Evolutionary conservation across 2,797 vertebrate species (phyloP).

Genomic region (Notolabrus celidotus): DNA sequence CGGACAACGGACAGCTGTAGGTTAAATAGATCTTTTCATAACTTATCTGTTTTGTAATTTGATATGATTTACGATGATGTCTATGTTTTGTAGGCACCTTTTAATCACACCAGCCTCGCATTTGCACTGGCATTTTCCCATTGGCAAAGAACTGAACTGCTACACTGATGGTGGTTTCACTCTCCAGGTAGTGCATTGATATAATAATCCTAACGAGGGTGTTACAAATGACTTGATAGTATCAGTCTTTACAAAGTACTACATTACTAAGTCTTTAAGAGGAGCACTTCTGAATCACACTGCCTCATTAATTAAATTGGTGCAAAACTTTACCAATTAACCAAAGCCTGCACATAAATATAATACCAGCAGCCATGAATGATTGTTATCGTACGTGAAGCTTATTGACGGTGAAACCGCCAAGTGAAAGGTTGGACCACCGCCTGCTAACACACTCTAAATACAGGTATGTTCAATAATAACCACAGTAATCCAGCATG

Average conservation of each 20-base stretch:
- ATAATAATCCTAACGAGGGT: conserved; percentile 9
- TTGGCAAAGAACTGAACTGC: not conserved
- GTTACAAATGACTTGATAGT: not conserved
- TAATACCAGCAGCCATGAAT: conserved; percentile 22
- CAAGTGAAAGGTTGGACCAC: conserved; percentile 22
- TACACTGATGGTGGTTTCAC: not conserved
- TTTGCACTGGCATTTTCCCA: not conserved
- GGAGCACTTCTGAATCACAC: not conserved
- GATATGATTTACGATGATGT: not conserved
- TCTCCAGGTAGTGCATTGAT: not conserved
- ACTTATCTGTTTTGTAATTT: too few relatives aligned
- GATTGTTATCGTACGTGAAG: conserved; percentile 5
- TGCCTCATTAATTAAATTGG: conserved; percentile 12
- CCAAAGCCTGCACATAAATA: conserved; percentile 20
- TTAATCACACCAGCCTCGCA: not conserved
- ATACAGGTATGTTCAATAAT: too few relatives aligned
- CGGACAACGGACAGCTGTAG: not conserved
- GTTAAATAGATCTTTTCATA: too few relatives aligned
- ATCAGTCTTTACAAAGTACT: conserved; percentile 6
- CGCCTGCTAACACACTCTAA: too few relatives aligned
- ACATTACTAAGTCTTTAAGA: conserved; percentile 3
- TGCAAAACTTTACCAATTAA: conserved; percentile 1
- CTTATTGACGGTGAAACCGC: conserved; percentile 18
- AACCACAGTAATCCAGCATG: too few relatives aligned
- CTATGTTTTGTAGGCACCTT: not conserved